These are phyloP conservation scores for Trochalopteron elliotii DNA, from an alignment of 2,113 vertebrate genomes.

Conservation along the genomic window DNA sequence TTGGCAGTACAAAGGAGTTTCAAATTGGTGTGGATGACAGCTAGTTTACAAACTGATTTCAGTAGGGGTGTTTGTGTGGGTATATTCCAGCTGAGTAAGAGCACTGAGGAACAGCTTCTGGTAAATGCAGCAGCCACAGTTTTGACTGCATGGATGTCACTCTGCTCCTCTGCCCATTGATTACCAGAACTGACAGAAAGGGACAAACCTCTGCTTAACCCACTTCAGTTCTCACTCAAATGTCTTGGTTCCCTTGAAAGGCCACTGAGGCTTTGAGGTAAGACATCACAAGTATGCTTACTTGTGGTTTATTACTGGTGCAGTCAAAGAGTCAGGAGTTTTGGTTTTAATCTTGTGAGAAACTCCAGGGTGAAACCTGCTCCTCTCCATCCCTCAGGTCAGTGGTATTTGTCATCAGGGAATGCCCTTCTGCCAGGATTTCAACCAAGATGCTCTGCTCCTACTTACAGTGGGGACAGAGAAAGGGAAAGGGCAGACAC, in stretches of 20 bases:
- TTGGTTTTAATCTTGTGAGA: neutral
- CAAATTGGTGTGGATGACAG: neutral
- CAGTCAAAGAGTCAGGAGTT: neutral
- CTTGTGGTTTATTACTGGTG: neutral
- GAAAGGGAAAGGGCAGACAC: neutral
- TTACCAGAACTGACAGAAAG: neutral
- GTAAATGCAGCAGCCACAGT: neutral
- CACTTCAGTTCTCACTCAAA: neutral
- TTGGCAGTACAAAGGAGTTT: neutral
- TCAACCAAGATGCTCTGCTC: neutral
- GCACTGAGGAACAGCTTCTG: neutral
- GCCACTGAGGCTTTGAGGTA: neutral
- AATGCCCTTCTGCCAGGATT: neutral
- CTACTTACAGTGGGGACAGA: neutral
- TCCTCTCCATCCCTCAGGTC: neutral
- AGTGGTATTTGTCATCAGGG: neutral
- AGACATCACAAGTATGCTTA: neutral
- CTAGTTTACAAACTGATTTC: neutral
- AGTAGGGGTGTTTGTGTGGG: neutral
- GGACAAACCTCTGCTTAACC: neutral
- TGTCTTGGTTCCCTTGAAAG: neutral
- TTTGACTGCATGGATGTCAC: neutral
- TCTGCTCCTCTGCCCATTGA: neutral
- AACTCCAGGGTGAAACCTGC: neutral
- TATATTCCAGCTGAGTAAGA: conserved; percentile 26